Conservation (phyloP, 2,888 invertebrate genomes). For the Cancer borealis region DNA sequence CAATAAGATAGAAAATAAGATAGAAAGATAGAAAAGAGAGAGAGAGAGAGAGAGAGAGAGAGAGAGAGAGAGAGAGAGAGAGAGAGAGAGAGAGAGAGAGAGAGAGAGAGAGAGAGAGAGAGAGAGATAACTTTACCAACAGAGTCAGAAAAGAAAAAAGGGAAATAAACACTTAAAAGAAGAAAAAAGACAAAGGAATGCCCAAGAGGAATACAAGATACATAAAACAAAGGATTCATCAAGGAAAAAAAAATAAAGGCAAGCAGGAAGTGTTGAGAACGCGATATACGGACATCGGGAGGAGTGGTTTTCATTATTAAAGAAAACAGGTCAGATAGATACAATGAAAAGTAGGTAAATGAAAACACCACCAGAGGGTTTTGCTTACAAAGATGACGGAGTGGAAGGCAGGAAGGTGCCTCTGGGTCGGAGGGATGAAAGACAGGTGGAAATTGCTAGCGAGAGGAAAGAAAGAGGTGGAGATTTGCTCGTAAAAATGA, state of each 20-base stretch:
- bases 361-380: background rate
- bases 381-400: conserved; percentile 20
- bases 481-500: conserved; percentile 9
- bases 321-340: background rate
- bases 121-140: background rate
- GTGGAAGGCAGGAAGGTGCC: background rate
- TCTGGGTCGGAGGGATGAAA: background rate
- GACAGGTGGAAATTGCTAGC: conserved; percentile 25
- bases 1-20: no score
- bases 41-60: background rate
- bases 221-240: background rate
- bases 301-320: background rate
- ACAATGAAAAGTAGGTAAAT: background rate
- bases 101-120: background rate
- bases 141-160: no score
- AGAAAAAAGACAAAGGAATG: no score
- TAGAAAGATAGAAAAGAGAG: background rate
- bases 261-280: no score
- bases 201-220: background rate
- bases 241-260: background rate
- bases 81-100: no score
- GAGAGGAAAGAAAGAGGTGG: background rate
- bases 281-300: no score
- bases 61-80: background rate
- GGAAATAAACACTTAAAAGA: no score